phyloP scores from a whole-genome alignment of 2,888 invertebrate species.

The Agonopterix subpropinquella region DNA sequence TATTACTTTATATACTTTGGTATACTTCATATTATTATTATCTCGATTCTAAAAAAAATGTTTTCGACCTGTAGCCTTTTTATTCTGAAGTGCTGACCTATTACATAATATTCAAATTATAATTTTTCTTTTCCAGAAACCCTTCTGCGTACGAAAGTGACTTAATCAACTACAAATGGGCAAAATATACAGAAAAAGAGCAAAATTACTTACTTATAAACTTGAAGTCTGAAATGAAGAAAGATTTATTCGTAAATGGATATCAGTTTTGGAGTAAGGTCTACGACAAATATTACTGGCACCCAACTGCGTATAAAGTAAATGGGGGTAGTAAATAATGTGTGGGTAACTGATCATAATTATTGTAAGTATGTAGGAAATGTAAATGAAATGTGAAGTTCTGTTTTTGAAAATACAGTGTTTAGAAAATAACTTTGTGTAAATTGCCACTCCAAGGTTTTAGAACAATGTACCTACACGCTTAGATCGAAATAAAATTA shows the following conservation, averaged over 20 bases:
- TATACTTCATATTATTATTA: too few species aligned
- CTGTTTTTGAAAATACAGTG: too few species aligned
- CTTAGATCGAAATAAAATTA: too few species aligned
- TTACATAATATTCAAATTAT: not conserved
- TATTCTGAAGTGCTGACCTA: too few species aligned
- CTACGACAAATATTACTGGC: conserved; percentile 55
- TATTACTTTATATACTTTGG: too few species aligned
- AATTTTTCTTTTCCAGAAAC: conserved; percentile 45
- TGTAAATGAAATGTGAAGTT: too few species aligned
- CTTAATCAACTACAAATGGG: conserved; percentile 47
- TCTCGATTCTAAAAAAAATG: too few species aligned
- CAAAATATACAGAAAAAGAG: conserved; percentile 37
- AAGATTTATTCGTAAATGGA: conserved; percentile 36
- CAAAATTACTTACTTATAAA: conserved; percentile 49
- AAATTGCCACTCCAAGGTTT: too few species aligned
- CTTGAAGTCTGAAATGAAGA: conserved; percentile 34
- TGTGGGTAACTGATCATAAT: not conserved
- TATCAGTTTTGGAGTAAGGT: conserved; percentile 51
- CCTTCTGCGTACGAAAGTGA: conserved; percentile 56
- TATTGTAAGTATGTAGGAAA: too few species aligned
- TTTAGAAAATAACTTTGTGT: too few species aligned
- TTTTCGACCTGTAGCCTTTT: too few species aligned
- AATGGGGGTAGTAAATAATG: conserved; percentile 6
- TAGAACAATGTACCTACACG: too few species aligned
- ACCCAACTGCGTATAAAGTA: conserved; percentile 28